Evolutionary conservation across 2,113 vertebrate species (phyloP), one percentile per base, ranked within the genome.

Genomic region (Terrapene triunguis): DNA sequence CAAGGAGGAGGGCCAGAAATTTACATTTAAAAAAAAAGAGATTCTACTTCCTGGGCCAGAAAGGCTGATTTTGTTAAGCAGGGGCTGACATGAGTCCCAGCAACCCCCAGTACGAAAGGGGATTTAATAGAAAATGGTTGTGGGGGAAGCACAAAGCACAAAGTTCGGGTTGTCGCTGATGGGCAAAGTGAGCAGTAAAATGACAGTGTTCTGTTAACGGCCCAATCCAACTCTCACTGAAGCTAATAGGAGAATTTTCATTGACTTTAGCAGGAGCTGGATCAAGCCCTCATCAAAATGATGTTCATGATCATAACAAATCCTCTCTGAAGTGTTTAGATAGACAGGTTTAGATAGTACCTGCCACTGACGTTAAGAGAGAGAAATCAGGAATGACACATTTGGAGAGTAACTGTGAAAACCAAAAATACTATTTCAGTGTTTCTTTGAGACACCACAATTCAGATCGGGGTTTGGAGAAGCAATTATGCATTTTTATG

Each of bases 121-220:
- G 72, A 17, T 83, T 22, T 35, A 78, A 76, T 4, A 78, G 48
- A n/a, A 72, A 91, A 55, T 0, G 1, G 16, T 2, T 92, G 42
- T 27, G 50, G 21, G 5, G 12, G 8, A 38, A 72, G 9, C 2
- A 10, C 0, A 1, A 3, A 24, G 48, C 50, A 55, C 14, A 57
- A 50, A 50, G 13, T 13, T 14, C 4, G 4, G 14, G 51, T 12
- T 0, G 0, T 53, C 59, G 27, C 69, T 65, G 6, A 48, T 29
- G 47, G 84, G 54, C 3, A 35, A 38, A 4, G 25, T 0, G 3
- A 44, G 59, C 47, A 80, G 25, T 19, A 47, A 54, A 0, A 10
- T 47, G 55, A 10, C 10, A 22, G 5, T 4, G 79, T 47, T 89
- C 10, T 4, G 17, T 54, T 21, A 9, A 5, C 10, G 14, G 4